Evolutionary conservation across 2,797 vertebrate genomes (phyloP), one percentile per base, ranked within the genome.

Genomic region (Phyllotis vaccarum): DNA sequence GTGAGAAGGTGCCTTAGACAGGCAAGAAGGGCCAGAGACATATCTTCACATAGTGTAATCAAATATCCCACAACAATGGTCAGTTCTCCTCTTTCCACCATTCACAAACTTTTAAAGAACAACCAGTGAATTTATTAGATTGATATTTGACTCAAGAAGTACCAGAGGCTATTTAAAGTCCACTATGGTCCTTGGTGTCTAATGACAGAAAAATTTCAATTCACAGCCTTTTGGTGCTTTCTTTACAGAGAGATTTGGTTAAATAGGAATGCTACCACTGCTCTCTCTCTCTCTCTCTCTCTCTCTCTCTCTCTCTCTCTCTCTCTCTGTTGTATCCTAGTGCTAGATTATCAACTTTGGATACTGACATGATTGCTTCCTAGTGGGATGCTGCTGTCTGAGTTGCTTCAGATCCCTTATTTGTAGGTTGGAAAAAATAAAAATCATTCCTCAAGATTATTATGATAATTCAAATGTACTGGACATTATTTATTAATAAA

Each of bases 191-290:
- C 19, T 78, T 60, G n/a, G 27, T 91, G 91, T 68, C 46, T 72
- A 72, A 64, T 85, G 95, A 31, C 79, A 94, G 40, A 92, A 93
- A 89, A 31, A 85, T 93, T 91, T 92, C 64, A 85, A 11, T 85
- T 94, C 49, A 34, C 3, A 37, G 29, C 27, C 2, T 93, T 74
- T 90, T 62, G 49, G 64, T 49, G 60, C 68, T 40, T 68, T 93
- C 37, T 93, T 93, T 70, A 43, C 60, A 81, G 68, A 88, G 37
- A 74, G 8, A 82, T 54, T 90, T 88, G 6, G 3, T 87, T 80
- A 54, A 90, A 43, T 64, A 21, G 34, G 49, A 83, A 56, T n/a
- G 75, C 9, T 22, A 74, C 7, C 46, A 54, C 29, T 86, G n/a
- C n/a, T n/a, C n/a, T n/a, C n/a, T n/a, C n/a, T n/a, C n/a, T n/a